A percentile compares a stretch with the other conserved stretches of the same genome.
phyloP scores from a whole-genome alignment of 2,113 vertebrate species.

The Lonchura striata region DNA sequence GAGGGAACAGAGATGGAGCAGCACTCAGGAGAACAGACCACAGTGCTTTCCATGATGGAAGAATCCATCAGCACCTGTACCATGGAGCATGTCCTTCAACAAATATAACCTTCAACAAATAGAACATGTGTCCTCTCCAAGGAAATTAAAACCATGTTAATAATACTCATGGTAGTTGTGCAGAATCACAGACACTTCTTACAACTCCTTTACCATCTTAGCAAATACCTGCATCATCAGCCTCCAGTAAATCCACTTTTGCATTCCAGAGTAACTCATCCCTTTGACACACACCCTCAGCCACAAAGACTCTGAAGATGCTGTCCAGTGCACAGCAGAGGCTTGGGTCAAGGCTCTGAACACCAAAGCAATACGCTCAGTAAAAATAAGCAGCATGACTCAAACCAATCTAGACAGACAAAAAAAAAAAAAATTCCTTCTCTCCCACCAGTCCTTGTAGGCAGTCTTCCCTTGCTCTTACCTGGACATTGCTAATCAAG shows the following conservation, averaged over 20 bases:
- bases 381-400: not conserved
- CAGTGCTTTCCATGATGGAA: not conserved
- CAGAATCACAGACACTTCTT: not conserved
- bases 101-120: not conserved
- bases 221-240: not conserved
- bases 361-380: not conserved
- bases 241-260: not conserved
- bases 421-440: not conserved
- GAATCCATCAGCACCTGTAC: not conserved
- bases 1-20: not conserved
- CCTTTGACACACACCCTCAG: not conserved
- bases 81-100: fast-evolving
- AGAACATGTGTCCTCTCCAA: not conserved
- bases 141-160: not conserved
- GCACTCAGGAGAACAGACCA: not conserved
- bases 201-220: not conserved
- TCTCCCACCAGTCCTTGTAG: not conserved
- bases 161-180: not conserved
- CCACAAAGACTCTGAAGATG: not conserved
- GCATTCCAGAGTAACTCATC: not conserved
- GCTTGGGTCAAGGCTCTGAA: not conserved
- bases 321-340: not conserved
- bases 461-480: not conserved
- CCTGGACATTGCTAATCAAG: not conserved
- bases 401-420: not conserved